Evolutionary conservation across 2,797 vertebrate genomes (phyloP).

Genomic region (Sebastes alutus): DNA sequence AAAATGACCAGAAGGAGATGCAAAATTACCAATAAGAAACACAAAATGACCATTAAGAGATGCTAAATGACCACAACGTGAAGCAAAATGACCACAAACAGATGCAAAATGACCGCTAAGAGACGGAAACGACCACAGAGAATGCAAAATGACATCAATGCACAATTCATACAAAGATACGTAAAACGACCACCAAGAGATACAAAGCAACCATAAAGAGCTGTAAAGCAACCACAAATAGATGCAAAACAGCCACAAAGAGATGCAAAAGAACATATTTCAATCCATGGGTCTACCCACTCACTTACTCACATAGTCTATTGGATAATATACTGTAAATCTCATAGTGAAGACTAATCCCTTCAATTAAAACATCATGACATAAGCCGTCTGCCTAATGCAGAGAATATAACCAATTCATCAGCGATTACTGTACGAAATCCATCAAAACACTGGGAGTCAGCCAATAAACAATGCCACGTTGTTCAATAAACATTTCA

Average conservation of each 20-base stretch:
- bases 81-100: neutral
- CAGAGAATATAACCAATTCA: constrained; percentile 3
- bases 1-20: neutral
- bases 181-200: neutral
- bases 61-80: neutral
- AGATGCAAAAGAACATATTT: too few relatives aligned
- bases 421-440: constrained; percentile 4
- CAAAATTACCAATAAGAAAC: neutral
- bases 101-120: neutral
- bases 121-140: neutral
- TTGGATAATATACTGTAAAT: neutral
- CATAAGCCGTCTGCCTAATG: neutral
- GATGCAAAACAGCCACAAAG: neutral
- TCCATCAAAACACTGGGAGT: constrained; percentile 18
- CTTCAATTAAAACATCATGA: neutral
- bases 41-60: neutral
- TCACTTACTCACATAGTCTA: neutral
- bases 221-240: neutral
- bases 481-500: constrained; percentile 40
- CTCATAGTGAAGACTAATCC: neutral
- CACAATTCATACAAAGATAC: neutral
- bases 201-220: neutral
- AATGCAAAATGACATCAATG: neutral
- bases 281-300: neutral
- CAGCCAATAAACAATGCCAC: constrained; percentile 43